A percentile compares a stretch with the other conserved stretches of the same genome.
Evolutionary conservation across 1,140 invertebrate species (phyloP).

Genomic region (Reticulitermes speratus): DNA sequence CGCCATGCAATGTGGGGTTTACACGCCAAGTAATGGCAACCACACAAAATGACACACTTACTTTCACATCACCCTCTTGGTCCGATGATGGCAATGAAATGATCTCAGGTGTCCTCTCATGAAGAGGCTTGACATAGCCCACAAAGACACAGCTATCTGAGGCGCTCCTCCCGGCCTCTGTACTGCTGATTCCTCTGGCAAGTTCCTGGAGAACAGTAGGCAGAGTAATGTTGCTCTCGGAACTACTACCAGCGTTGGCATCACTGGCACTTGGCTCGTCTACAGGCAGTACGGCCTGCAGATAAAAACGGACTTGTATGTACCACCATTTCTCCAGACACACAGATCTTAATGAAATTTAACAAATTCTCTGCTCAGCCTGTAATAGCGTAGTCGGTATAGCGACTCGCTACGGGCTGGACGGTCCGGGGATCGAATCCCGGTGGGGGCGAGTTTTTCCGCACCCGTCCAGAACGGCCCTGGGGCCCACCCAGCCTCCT

Average conservation of each 20-base stretch:
- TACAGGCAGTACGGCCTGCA: background rate
- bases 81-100: constrained; percentile 44
- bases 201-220: background rate
- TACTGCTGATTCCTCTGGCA: background rate
- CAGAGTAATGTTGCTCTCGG: background rate
- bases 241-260: background rate
- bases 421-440: too few relatives aligned
- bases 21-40: too few relatives aligned
- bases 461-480: too few relatives aligned
- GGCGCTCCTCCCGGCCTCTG: constrained; percentile 38
- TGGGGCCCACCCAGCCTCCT: too few relatives aligned
- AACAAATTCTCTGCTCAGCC: background rate
- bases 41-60: too few relatives aligned
- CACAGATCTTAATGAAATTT: background rate
- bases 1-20: too few relatives aligned
- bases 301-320: background rate
- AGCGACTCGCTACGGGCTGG: too few relatives aligned
- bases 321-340: background rate
- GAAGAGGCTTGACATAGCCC: constrained; percentile 53
- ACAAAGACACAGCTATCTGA: constrained; percentile 44
- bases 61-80: background rate
- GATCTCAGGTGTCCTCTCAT: constrained; percentile 54
- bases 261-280: background rate
- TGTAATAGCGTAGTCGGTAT: too few relatives aligned
- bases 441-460: too few relatives aligned